These are phyloP conservation scores for Eupithecia subumbrata DNA, from an alignment of 2,888 invertebrate species.

Conservation along the genomic window DNA sequence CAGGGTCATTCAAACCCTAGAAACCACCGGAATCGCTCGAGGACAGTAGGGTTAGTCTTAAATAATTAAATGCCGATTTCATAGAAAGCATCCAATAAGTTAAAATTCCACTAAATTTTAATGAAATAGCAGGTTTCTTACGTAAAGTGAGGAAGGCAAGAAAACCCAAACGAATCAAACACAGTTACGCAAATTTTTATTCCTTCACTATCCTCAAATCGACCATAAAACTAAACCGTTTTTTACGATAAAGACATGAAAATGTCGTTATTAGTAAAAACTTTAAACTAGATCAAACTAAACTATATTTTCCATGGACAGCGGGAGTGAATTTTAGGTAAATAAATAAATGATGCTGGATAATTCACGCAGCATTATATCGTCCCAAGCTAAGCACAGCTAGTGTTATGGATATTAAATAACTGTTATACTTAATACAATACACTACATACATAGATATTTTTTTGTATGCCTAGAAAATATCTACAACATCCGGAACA, in stretches of 20 bases:
- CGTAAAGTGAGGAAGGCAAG: background rate
- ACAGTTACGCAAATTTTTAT: background rate
- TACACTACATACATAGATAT: too few relatives aligned
- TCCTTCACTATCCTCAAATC: conserved; percentile 7
- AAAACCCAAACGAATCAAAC: background rate
- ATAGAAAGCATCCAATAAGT: background rate
- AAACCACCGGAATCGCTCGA: background rate
- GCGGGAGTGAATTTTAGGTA: background rate
- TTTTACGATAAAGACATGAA: conserved; percentile 20
- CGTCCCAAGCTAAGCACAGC: too few relatives aligned
- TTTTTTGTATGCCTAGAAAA: too few relatives aligned
- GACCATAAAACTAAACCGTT: conserved; percentile 11
- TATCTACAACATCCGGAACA: too few relatives aligned
- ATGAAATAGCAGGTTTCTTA: background rate
- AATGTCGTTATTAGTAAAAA: background rate
- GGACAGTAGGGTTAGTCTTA: background rate
- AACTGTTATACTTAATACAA: too few relatives aligned
- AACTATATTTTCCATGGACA: background rate
- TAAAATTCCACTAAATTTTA: background rate
- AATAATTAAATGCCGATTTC: background rate
- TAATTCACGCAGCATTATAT: too few relatives aligned
- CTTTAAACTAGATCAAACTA: background rate
- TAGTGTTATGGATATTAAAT: too few relatives aligned
- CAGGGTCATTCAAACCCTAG: background rate
- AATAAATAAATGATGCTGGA: too few relatives aligned